Base-by-base conservation (phyloP, 2,797 vertebrate genomes). In the Acanthurus leucopareius region DNA sequence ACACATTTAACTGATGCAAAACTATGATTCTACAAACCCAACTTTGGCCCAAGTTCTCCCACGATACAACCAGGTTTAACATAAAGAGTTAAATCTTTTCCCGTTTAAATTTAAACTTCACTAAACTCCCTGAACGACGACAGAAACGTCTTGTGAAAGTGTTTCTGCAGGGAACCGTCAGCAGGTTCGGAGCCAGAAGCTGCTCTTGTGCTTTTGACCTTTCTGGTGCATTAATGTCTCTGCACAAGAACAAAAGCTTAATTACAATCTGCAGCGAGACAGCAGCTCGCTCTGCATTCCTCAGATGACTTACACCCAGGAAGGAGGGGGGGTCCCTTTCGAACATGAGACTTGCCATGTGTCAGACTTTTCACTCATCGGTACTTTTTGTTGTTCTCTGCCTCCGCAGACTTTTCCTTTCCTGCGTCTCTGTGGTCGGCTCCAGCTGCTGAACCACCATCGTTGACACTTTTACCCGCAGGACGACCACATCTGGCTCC, bases 181-280 rank as follows among this genome's bases (percentile, higher is more conserved):
- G 4, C 47, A 38, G 28, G 25, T 22, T 0, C 35, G 62, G 2
- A 54, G 25, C 25, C 25, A 25, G 25, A 62, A 32, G 15, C 5
- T 11, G 60, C 57, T 54, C 25, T 32, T 69, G 54, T 64, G 51
- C 62, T 53, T 45, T 73, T 25, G 64, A 79, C 77, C 60, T 84
- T 75, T 78, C 52, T 61, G 69, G 5, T 52, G 48, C 68, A 73
- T 11, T 11, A 57, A 49, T n/a, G 32, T 63, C 73, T 73, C 32
- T 58, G 52, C 73, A 59, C 25, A 6, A 68, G 69, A 82, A 74
- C 73, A 74, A 77, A 77, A 53, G 58, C 59, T 78, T 44, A 72
- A 73, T 62, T 19, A 17, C 38, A 45, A 7, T 22, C 10, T 10
- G 61, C 40, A 62, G 65, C 2, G 20, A 20, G 51, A 52, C 63